Base-by-base conservation (phyloP, 2,888 invertebrate species). In the Coecobrya sp. region DNA sequence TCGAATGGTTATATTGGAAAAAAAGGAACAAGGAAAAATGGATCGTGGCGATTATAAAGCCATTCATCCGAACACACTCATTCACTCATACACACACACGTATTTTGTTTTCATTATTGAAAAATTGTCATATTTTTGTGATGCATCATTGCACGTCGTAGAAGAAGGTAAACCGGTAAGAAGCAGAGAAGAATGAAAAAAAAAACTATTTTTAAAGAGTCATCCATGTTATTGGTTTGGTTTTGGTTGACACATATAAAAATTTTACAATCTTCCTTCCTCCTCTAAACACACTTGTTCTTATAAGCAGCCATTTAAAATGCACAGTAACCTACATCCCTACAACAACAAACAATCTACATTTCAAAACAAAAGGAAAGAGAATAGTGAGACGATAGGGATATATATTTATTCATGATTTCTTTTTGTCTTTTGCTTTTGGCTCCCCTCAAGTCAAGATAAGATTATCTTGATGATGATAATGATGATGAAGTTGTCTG, bases 111-210 rank as follows among this genome's bases (percentile, higher is more conserved):
- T 22, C 30, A 1, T 27, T 55, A n/a, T n/a, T 2, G 36, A 4
- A 55, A 19, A n/a, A 55, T 55, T 2, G 7, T 55, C 1, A 55
- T 19, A 49, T 30, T 70, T 70, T 70, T 70, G n/a, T 27, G 13
- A 70, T 81, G 88, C 88, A 88, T 88, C 65, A 88, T 88, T 88
- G 81, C 88, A 65, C 62, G 8, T 59, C 36, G 36, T 36, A 16
- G 1, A 27, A 11, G 11, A 19, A 68, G 36, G 13, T 4, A 70
- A 59, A 70, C 68, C 68, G 68, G 36, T 70, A 70, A 13, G 36
- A 19, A 59, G 19, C 1, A n/a, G 22, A 59, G n/a, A 59, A n/a
- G n/a, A n/a, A n/a, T n/a, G n/a, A n/a, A n/a, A n/a, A n/a, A 36
- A 70, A 70, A n/a, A 36, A 36, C 1, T 70, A 59, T 25, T 25